phyloP scores from a whole-genome alignment of 2,113 vertebrate species.

The Sinocyclocheilus anshuiensis region DNA sequence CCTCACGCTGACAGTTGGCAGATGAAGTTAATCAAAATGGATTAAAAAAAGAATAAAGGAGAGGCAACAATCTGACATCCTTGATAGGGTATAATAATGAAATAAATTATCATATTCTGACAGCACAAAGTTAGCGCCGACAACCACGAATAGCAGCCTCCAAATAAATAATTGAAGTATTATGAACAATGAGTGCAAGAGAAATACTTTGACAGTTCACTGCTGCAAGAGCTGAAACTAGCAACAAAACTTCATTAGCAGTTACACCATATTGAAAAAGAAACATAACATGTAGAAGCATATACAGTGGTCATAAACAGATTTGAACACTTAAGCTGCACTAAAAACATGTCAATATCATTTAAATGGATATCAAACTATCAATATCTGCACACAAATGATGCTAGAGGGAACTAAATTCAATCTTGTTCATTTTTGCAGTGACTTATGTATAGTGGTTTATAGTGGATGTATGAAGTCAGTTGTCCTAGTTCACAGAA shows the following conservation, averaged over 20 bases:
- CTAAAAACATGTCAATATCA: background rate
- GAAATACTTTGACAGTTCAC: background rate
- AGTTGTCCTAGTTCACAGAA: background rate
- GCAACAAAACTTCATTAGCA: background rate
- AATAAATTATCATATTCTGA: slow-evolving; percentile 56
- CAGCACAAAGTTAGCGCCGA: slow-evolving; percentile 41
- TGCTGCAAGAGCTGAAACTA: background rate
- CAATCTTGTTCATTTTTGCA: background rate
- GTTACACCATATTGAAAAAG: background rate
- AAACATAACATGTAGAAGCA: background rate
- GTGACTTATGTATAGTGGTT: background rate
- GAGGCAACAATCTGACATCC: slow-evolving; percentile 58
- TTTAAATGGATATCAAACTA: background rate
- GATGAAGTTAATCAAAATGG: slow-evolving; percentile 60
- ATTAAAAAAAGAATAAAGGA: slow-evolving; percentile 54
- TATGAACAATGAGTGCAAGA: slow-evolving; percentile 27
- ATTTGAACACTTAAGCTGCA: background rate
- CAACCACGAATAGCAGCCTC: slow-evolving; percentile 30
- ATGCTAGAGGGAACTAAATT: background rate
- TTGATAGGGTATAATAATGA: slow-evolving; percentile 53
- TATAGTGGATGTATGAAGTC: background rate
- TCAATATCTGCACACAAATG: background rate
- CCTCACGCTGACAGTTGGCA: slow-evolving; percentile 59
- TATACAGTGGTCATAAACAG: too few species aligned
- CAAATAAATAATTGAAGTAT: slow-evolving; percentile 49